Conservation (phyloP, 2,797 vertebrate genomes). For the Cuculus canorus region DNA sequence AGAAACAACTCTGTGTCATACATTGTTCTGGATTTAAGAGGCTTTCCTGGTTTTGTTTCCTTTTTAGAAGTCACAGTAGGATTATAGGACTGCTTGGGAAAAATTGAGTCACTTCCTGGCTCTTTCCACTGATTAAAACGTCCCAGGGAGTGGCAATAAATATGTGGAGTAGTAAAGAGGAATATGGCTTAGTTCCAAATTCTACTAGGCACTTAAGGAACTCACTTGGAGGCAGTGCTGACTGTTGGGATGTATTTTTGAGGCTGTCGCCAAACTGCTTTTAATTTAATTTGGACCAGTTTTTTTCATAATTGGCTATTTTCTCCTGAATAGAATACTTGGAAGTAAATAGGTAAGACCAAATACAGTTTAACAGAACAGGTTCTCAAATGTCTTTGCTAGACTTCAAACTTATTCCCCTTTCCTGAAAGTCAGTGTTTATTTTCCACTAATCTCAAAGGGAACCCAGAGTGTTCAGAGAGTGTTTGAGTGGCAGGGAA, state of each 20-base stretch:
- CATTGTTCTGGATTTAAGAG: slow-evolving; percentile 55
- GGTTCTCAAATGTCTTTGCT: neutral
- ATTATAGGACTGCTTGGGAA: slow-evolving; percentile 63
- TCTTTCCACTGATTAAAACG: slow-evolving; percentile 58
- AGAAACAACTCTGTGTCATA: slow-evolving; percentile 13
- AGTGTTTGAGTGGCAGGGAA: neutral
- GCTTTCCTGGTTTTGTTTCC: slow-evolving; percentile 77
- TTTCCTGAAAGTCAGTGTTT: neutral
- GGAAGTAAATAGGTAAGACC: neutral
- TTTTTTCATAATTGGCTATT: neutral
- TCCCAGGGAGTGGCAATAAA: slow-evolving; percentile 33
- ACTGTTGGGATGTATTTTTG: neutral
- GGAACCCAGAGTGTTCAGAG: neutral
- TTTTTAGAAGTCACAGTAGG: slow-evolving; percentile 40
- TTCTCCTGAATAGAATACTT: neutral
- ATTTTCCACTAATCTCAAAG: neutral
- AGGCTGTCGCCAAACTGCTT: neutral
- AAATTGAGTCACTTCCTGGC: slow-evolving; percentile 77
- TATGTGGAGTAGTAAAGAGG: neutral
- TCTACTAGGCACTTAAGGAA: neutral
- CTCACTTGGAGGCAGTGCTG: neutral
- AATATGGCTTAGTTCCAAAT: neutral
- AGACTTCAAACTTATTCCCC: neutral
- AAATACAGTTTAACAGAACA: neutral
- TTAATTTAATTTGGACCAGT: neutral